These are phyloP conservation scores for Tetragnatha montana DNA, from an alignment of 2,888 invertebrate species.

Conservation along the genomic window DNA sequence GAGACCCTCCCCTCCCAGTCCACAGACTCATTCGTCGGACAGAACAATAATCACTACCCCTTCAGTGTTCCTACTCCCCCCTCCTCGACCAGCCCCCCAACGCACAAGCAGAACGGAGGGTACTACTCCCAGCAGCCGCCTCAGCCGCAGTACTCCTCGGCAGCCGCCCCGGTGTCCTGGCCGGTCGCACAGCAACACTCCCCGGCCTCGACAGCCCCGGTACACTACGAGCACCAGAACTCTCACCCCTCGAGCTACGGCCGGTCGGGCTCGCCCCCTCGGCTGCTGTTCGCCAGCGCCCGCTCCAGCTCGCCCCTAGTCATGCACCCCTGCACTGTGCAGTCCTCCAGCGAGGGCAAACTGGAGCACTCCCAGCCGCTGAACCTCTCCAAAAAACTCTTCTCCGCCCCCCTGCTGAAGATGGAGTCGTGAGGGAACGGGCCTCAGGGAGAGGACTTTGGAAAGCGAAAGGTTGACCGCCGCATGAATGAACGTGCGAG, in stretches of 20 bases:
- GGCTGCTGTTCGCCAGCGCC: constrained; percentile 57
- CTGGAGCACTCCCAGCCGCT: constrained; percentile 79
- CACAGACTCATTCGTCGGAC: constrained; percentile 72
- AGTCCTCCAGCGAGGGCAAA: constrained; percentile 19
- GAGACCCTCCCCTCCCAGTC: constrained; percentile 75
- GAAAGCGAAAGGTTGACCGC: constrained; percentile 11
- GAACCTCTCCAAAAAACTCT: constrained; percentile 87
- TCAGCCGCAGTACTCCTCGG: constrained; percentile 37
- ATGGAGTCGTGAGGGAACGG: constrained; percentile 70
- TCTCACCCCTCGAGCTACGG: constrained; percentile 27
- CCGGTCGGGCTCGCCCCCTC: constrained; percentile 52
- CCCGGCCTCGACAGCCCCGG: constrained; percentile 31
- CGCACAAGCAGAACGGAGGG: constrained; percentile 69
- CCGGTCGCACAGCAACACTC: constrained; percentile 59
- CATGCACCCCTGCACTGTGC: constrained; percentile 44
- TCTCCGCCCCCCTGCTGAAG: constrained; percentile 76
- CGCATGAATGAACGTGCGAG: constrained; percentile 15
- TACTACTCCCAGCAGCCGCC: constrained; percentile 50
- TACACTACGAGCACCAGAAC: constrained; percentile 57
- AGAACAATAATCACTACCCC: constrained; percentile 44
- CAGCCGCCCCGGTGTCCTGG: constrained; percentile 59
- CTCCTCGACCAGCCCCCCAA: constrained; percentile 29
- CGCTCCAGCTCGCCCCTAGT: constrained; percentile 65
- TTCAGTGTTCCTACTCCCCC: constrained; percentile 59
- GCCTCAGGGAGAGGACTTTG: not conserved